phyloP scores from a whole-genome alignment of 1,140 invertebrate genomes.

The Vanessa atalanta region DNA sequence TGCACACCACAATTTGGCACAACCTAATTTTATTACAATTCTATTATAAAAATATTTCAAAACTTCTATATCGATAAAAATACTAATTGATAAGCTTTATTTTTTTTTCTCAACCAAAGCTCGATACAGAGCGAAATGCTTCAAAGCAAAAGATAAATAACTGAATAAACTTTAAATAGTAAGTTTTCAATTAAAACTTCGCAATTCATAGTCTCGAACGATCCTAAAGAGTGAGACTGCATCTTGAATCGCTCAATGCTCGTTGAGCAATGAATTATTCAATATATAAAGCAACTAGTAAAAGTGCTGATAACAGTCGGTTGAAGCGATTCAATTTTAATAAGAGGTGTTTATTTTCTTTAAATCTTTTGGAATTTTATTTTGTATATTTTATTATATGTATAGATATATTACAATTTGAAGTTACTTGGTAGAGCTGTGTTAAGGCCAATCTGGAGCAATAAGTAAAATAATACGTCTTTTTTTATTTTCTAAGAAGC shows the following conservation, averaged over 20 bases:
- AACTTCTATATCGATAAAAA: background rate
- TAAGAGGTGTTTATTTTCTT: no score
- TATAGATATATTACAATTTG: no score
- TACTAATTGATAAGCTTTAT: background rate
- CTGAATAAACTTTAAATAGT: slow-evolving; percentile 23
- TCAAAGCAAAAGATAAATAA: slow-evolving; percentile 29
- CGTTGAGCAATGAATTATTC: slow-evolving; percentile 8
- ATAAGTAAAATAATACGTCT: no score
- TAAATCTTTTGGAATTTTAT: no score
- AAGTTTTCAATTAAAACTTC: slow-evolving; percentile 28
- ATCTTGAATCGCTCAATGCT: slow-evolving; percentile 6
- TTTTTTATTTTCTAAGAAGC: no score
- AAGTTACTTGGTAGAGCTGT: no score
- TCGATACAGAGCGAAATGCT: background rate
- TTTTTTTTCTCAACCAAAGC: background rate
- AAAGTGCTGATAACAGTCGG: background rate
- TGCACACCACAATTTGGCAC: no score
- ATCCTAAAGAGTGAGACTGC: background rate
- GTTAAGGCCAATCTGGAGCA: no score
- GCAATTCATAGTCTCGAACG: slow-evolving; percentile 13
- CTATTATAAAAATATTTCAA: background rate
- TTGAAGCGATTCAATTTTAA: no score
- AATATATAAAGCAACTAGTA: background rate
- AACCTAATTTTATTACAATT: no score
- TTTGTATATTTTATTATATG: no score